Evolutionary conservation across 2,113 vertebrate genomes (phyloP).

Genomic region (Brienomyrus brachyistius): DNA sequence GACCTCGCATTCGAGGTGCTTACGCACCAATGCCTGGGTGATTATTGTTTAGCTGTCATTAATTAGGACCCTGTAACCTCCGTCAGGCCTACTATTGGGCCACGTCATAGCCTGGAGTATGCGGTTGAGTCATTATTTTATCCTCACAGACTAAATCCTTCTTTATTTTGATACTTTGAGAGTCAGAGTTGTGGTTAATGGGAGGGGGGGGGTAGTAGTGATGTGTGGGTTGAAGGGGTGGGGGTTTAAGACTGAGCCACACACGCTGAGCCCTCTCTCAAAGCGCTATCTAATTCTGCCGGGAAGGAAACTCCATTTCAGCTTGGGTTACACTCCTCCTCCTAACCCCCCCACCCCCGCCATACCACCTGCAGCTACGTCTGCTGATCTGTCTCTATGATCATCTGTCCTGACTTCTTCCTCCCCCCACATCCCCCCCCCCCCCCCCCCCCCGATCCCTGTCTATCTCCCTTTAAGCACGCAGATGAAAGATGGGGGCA

Average conservation of each 20-base stretch:
- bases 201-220: too few relatives aligned
- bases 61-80: slow-evolving; percentile 42
- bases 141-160: slow-evolving; percentile 42
- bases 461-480: slow-evolving; percentile 2
- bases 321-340: too few relatives aligned
- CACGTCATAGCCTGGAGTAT: slow-evolving; percentile 4
- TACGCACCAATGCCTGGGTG: slow-evolving; percentile 24
- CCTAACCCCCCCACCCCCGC: too few relatives aligned
- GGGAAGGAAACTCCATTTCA: too few relatives aligned
- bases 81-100: neutral
- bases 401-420: too few relatives aligned
- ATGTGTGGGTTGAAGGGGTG: too few relatives aligned
- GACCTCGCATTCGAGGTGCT: slow-evolving; percentile 19
- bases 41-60: slow-evolving; percentile 41
- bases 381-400: too few relatives aligned
- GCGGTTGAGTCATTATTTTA: slow-evolving; percentile 31
- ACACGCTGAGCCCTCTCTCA: too few relatives aligned
- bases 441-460: neutral
- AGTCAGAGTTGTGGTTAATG: slow-evolving; percentile 8
- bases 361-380: too few relatives aligned
- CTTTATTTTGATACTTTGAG: slow-evolving; percentile 16
- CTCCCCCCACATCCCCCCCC: too few relatives aligned
- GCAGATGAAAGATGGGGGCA: slow-evolving; percentile 39
- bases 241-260: too few relatives aligned
- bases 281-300: too few relatives aligned